Base-by-base conservation (phyloP, 2,888 invertebrate genomes). In the Aporophyla nigra region DNA sequence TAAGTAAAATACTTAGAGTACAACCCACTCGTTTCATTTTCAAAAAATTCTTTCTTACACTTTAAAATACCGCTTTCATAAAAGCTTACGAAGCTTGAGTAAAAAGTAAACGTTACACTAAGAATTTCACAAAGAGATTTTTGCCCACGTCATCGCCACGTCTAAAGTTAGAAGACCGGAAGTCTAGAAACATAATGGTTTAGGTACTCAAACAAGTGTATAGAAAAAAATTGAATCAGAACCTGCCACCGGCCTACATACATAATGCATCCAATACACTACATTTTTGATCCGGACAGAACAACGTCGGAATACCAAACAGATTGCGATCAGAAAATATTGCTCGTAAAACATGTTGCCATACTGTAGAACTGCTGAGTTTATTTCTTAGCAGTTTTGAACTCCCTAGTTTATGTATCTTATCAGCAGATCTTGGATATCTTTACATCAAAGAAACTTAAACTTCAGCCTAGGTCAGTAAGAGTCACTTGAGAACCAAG, bases 221-320 rank as follows among this genome's bases (percentile, higher is more conserved):
- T 65, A 53, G 62, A 19, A 0, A 21, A 65, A 68, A 62, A 78
- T 51, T 83, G 54, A 73, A 78, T 78, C 40, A 53, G 19, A 33
- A 33, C 49, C 24, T 66, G 58, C 51, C 51, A 54, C 63, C 33
- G 12, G 21, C 62, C 62, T 43, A 51, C 80, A 74, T 84, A 70
- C 70, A 63, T 76, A 53, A 69, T 72, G 65, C 66, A 76, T 59
- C 24, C 19, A 68, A 84, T 56, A 61, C 33, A 71, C 49, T 76
- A 71, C n/a, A 82, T 68, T 62, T 73, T 62, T 58, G 63, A 83
- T 77, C 77, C 59, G 33, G 43, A 68, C 54, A 69, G 40, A 16
- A 61, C 63, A 46, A 46, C 43, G 49, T 19, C 56, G 24, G 72
- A 71, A 85, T 83, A 82, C 68, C 71, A 66, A 85, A 61, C 59